Evolutionary conservation across 2,113 vertebrate genomes (phyloP).

Genomic region (Cochlearius cochlearius): DNA sequence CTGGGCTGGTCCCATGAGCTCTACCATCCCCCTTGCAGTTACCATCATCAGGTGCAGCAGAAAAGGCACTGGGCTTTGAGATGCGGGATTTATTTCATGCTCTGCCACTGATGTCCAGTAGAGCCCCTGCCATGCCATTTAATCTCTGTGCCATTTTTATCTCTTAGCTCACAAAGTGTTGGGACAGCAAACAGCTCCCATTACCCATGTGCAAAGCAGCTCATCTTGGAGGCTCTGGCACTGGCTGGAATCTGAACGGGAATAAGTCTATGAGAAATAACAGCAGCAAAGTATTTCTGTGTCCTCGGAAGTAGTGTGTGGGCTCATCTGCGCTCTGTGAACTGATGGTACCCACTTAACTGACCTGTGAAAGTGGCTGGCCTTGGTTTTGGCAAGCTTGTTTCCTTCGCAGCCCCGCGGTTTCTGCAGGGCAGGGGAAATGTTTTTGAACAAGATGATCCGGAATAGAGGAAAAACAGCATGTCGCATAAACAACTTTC

Average conservation of each 20-base stretch:
- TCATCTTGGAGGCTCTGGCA: background rate
- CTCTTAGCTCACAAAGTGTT: background rate
- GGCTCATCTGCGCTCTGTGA: accelerated
- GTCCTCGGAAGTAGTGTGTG: background rate
- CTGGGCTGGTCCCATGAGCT: background rate
- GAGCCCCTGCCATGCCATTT: background rate
- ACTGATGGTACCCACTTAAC: background rate
- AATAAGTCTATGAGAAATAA: background rate
- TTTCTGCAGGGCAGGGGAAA: background rate
- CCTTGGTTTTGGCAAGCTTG: background rate
- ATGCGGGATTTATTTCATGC: background rate
- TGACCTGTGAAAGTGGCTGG: background rate
- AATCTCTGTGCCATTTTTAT: background rate
- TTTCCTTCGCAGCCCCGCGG: background rate
- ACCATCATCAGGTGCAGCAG: background rate
- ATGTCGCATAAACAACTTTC: background rate
- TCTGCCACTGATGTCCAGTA: background rate
- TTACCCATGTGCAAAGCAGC: background rate
- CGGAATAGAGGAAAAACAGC: background rate
- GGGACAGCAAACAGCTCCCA: accelerated
- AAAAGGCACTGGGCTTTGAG: background rate
- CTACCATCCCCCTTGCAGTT: background rate
- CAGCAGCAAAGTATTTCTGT: background rate
- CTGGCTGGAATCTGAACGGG: background rate
- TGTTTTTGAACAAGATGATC: background rate